Base-by-base conservation (phyloP, 37 sponge, comb jelly and placozoan genomes). In the Agelas oroides region DNA sequence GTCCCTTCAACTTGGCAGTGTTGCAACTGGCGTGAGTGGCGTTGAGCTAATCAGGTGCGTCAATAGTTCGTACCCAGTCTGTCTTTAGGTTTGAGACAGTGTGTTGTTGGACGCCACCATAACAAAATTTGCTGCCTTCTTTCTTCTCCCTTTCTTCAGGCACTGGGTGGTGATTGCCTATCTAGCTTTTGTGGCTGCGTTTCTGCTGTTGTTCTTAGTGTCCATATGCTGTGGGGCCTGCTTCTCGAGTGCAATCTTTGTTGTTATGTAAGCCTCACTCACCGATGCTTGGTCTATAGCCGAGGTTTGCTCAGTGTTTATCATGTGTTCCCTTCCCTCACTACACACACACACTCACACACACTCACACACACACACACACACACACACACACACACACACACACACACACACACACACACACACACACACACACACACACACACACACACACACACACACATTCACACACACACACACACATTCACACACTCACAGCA, bases 111-210 rank as follows among this genome's bases (percentile, higher is more conserved):
- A n/a, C n/a, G n/a, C n/a, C n/a, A n/a, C n/a, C n/a, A n/a, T n/a
- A n/a, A n/a, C n/a, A n/a, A n/a, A n/a, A n/a, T 2, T 46, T 59
- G 12, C 77, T 58, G 1, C 1, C 27, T 27, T 13, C 32, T 19
- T 20, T 59, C 61, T 24, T 27, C 61, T 19, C 61, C 27, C 73
- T n/a, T n/a, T 38, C 61, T 37, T 2, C 66, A 86, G 86, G 64
- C 78, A 86, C 34, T 86, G 79, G 79, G 72, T 40, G 0, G 72
- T 86, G 33, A 59, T 86, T 15, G 86, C 62, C 52, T 86, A 86
- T 53, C 41, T 86, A 36, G 68, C 68, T 3, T 32, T 86, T 71
- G 38, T 63, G 14, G 17, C 59, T 60, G 28, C 78, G 12, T 53
- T 86, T 0, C 72, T 86, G 13, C 6, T 86, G 32, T 3, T 77